A percentile compares a stretch with the other conserved stretches of the same genome.
These are phyloP conservation scores for Microcaecilia unicolor DNA, from an alignment of 2,797 vertebrate genomes.

Conservation along the genomic window DNA sequence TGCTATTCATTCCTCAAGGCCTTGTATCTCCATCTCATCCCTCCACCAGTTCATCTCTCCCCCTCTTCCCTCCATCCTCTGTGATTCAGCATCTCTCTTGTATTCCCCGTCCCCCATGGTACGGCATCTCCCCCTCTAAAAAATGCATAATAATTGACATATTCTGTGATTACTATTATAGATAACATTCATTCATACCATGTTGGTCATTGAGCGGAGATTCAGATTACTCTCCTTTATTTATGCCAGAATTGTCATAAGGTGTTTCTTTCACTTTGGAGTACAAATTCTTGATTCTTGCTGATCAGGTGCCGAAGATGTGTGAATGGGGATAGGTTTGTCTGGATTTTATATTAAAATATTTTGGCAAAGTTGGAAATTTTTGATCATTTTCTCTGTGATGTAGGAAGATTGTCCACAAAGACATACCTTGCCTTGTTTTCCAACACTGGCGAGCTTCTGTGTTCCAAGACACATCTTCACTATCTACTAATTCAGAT, in stretches of 20 bases:
- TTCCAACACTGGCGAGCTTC: neutral
- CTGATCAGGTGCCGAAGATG: slow-evolving; percentile 22
- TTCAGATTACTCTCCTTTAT: slow-evolving; percentile 15
- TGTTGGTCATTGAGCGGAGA: slow-evolving; percentile 2
- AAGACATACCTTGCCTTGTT: slow-evolving; percentile 8
- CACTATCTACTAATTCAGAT: neutral
- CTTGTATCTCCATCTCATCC: too few species aligned
- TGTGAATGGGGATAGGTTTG: slow-evolving; percentile 3
- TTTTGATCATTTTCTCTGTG: slow-evolving; percentile 29
- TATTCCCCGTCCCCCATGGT: too few species aligned
- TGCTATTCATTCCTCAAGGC: too few species aligned
- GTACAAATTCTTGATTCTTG: slow-evolving; percentile 1
- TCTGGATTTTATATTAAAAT: slow-evolving; percentile 6
- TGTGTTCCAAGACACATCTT: neutral
- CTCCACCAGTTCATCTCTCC: too few species aligned
- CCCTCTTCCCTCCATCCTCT: too few species aligned
- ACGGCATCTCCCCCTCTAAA: too few species aligned
- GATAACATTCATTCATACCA: slow-evolving; percentile 36
- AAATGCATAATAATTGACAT: too few species aligned
- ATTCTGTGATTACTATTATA: too few species aligned
- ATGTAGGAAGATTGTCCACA: slow-evolving; percentile 57
- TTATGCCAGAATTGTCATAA: neutral
- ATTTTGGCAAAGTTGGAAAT: slow-evolving; percentile 3
- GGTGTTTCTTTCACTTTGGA: slow-evolving; percentile 19
- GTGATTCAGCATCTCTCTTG: too few species aligned